phyloP scores from a whole-genome alignment of 2,113 vertebrate species.

The Aldabrachelys gigantea region DNA sequence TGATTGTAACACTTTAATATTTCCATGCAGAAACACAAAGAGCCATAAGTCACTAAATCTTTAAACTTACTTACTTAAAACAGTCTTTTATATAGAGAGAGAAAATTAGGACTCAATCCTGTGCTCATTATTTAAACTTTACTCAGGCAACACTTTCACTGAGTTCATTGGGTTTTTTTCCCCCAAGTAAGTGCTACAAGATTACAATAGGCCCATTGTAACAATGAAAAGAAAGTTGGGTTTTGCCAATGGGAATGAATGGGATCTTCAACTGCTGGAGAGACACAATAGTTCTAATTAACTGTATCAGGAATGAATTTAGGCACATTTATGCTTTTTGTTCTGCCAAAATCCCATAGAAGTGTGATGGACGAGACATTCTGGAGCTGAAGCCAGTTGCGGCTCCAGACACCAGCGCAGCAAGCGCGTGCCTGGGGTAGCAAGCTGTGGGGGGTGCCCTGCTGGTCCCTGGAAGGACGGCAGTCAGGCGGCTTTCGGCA shows the following conservation, averaged over 20 bases:
- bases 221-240: neutral
- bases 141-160: neutral
- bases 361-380: accelerated
- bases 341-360: neutral
- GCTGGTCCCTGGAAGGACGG: no score
- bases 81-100: neutral
- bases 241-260: neutral
- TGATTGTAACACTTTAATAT: neutral
- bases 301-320: accelerated
- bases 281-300: neutral
- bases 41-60: neutral
- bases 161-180: neutral
- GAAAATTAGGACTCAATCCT: no score
- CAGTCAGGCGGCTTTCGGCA: no score
- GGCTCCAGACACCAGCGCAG: no score
- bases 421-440: no score
- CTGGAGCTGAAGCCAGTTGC: neutral
- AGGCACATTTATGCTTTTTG: accelerated
- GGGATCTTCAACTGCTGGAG: neutral
- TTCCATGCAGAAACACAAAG: neutral
- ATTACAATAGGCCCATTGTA: neutral
- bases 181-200: neutral
- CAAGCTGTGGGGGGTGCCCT: no score
- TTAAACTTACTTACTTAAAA: neutral
- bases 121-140: neutral